A percentile compares a stretch with the other conserved stretches of the same genome.
Conservation (phyloP, 2,797 vertebrate genomes). For the Platyrinchus mystaceus region DNA sequence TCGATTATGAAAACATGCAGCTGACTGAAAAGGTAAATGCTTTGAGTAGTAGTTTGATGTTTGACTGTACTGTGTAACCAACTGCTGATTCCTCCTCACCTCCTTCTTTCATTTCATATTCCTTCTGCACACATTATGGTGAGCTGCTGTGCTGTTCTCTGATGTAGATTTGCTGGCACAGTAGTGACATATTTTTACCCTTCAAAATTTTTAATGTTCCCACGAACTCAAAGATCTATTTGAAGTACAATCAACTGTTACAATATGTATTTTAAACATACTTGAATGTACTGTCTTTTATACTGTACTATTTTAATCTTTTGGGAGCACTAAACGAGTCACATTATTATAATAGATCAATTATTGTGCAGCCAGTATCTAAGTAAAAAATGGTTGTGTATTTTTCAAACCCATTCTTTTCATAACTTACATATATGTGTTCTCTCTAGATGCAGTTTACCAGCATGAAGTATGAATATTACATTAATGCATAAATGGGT, state of each 20-base stretch:
- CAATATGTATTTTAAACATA: neutral
- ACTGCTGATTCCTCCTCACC: neutral
- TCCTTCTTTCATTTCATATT: neutral
- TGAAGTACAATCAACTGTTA: neutral
- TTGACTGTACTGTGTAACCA: neutral
- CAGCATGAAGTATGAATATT: neutral
- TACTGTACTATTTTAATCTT: neutral
- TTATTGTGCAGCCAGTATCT: neutral
- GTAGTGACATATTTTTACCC: neutral
- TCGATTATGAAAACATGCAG: neutral
- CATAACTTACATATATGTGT: neutral
- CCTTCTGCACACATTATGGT: neutral
- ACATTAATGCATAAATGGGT: neutral
- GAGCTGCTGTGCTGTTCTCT: neutral
- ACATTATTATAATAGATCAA: neutral
- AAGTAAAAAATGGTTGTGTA: neutral
- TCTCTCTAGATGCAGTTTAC: neutral
- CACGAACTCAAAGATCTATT: neutral
- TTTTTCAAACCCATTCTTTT: neutral
- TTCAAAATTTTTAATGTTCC: neutral
- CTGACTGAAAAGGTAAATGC: neutral
- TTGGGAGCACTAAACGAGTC: neutral
- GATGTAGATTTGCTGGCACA: neutral
- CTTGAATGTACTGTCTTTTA: neutral
- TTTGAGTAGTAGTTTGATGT: neutral